phyloP scores from a whole-genome alignment of 2,113 vertebrate species.

The Cichladusa arquata region DNA sequence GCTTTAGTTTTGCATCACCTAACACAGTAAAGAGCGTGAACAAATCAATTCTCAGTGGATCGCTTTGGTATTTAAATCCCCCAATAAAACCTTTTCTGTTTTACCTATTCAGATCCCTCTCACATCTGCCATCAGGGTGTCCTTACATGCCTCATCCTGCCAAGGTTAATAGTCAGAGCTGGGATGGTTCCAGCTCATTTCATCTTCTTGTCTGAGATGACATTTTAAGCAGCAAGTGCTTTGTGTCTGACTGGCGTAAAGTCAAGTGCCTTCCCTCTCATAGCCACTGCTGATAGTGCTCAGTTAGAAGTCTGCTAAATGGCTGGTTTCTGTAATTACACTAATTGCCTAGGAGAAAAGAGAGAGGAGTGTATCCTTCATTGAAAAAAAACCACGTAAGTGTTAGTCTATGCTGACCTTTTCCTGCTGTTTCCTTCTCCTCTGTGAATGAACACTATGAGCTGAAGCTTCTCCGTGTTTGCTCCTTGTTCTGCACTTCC shows the following conservation, averaged over 20 bases:
- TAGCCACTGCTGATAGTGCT: background rate
- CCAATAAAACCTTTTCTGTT: background rate
- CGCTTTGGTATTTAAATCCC: background rate
- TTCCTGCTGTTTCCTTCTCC: slow-evolving; percentile 9
- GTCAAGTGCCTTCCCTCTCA: slow-evolving; percentile 46
- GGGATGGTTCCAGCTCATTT: slow-evolving; percentile 28
- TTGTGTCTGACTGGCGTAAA: background rate
- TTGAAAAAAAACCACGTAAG: background rate
- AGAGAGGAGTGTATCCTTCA: background rate
- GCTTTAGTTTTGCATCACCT: background rate
- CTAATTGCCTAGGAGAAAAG: slow-evolving; percentile 48
- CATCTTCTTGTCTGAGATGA: slow-evolving; percentile 11
- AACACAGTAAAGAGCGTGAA: background rate
- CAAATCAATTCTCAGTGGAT: background rate
- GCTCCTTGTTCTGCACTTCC: background rate
- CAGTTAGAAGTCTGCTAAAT: slow-evolving; percentile 41
- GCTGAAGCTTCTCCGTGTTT: background rate
- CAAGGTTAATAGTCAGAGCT: background rate
- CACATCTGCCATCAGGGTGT: background rate
- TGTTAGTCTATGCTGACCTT: background rate
- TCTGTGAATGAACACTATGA: background rate
- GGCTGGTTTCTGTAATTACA: slow-evolving; percentile 27
- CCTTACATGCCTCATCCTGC: background rate
- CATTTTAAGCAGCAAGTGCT: slow-evolving; percentile 38
- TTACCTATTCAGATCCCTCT: background rate